Evolutionary conservation across 30 jellyfish, hydroid and myxozoan species (phyloP).

Genomic region (Aurelia aurita complex sp. Pacific): DNA sequence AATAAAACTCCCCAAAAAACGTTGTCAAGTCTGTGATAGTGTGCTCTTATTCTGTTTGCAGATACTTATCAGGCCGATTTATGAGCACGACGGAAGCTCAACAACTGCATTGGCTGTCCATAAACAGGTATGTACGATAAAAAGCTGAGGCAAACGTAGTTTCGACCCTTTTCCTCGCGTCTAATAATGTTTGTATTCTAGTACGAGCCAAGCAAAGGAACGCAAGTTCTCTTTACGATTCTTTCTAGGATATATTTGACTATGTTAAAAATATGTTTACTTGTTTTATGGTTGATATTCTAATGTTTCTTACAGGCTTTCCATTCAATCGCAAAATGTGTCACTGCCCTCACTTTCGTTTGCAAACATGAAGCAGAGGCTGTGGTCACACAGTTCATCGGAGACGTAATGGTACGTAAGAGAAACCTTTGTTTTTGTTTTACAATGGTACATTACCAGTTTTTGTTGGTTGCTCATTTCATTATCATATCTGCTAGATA

Average conservation of each 20-base stretch:
- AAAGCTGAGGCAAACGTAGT: too few relatives aligned
- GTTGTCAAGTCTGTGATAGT: not conserved
- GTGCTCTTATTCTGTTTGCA: not conserved
- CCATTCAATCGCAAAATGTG: slow-evolving; percentile 95
- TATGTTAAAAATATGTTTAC: not conserved
- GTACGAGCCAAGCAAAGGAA: too few relatives aligned
- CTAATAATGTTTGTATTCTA: too few relatives aligned
- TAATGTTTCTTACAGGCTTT: slow-evolving; percentile 67
- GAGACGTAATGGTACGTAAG: slow-evolving; percentile 67
- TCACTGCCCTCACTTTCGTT: slow-evolving; percentile 86
- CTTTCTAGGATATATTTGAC: too few relatives aligned
- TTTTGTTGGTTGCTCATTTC: too few relatives aligned
- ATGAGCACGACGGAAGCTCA: slow-evolving; percentile 55
- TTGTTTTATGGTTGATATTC: not conserved
- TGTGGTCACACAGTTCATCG: slow-evolving; percentile 63
- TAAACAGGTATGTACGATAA: slow-evolving; percentile 55
- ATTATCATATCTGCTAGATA: too few relatives aligned
- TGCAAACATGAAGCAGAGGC: slow-evolving; percentile 83
- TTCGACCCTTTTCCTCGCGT: too few relatives aligned
- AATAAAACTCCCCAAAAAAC: not conserved
- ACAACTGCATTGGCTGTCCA: slow-evolving; percentile 77
- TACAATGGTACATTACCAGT: too few relatives aligned
- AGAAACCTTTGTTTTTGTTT: too few relatives aligned
- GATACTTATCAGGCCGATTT: slow-evolving; percentile 74
- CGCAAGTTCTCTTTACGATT: too few relatives aligned